Evolutionary conservation across 2,797 vertebrate genomes (phyloP), one percentile per base, ranked within the genome.

Genomic region (Sebastes ruberrimus): DNA sequence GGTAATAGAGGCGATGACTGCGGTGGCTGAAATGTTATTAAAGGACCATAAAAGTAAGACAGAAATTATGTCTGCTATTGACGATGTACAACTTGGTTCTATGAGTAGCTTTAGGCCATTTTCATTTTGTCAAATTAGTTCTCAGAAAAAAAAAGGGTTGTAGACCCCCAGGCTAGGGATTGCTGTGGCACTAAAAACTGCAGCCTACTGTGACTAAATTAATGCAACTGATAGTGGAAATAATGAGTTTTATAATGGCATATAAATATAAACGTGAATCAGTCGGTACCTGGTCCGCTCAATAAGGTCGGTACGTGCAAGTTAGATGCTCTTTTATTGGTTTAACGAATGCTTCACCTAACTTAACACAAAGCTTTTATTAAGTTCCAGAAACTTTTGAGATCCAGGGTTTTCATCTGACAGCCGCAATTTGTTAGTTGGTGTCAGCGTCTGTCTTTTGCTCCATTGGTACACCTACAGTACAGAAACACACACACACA

Each of bases 401-500:
- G 6, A 22, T 42, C 38, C 7, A 32, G 4, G 14, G 6, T 71
- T 80, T 76, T 75, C 33, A 59, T 78, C 71, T 71, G 35, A 70
- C 49, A 23, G 78, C 35, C 13, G 8, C 62, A 76, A 20, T 77
- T 62, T 79, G 61, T 68, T 52, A 33, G 13, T 61, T 67, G 59
- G 35, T 76, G 27, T 78, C 71, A 71, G 71, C 30, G 81, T 38
- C 30, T 62, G 32, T 68, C 71, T 88, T 73, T 69, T 75, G 59
- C 57, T 79, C 62, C 14, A 5, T 3, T 46, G 32, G 27, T 22
- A 53, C n/a, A 70, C 25, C 8, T 52, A 23, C 33, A 62, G 22
- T 57, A 56, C 27, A 71, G 33, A 66, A 22, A 49, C 33, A 73
- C 71, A 72, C 33, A 72, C 20, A 22, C 28, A 56, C 33, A 73